Conservation (phyloP, 2,888 invertebrate genomes). For the Drosophila differens region DNA sequence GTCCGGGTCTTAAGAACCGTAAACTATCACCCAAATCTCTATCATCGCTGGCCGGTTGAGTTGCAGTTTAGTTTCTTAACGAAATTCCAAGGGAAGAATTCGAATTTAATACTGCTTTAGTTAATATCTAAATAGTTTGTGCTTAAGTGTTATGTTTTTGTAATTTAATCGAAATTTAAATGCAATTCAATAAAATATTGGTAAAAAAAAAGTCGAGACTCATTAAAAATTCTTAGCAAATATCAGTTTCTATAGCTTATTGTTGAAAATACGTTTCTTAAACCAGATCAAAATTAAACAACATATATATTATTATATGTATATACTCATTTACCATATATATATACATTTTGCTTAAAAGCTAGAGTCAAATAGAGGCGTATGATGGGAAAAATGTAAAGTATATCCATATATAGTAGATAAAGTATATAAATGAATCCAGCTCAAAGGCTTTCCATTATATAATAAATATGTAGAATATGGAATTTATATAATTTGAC, state of each 20-base stretch:
- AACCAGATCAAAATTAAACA: neutral
- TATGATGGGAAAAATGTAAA: neutral
- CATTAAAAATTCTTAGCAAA: neutral
- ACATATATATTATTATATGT: neutral
- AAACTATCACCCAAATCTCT: constrained; percentile 79
- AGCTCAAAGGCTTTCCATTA: neutral
- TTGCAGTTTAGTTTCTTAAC: neutral
- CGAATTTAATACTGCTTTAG: neutral
- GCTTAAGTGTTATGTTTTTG: neutral
- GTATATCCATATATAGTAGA: neutral
- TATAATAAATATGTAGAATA: neutral
- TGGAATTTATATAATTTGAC: neutral
- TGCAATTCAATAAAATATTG: constrained; percentile 24
- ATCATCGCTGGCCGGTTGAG: constrained; percentile 76
- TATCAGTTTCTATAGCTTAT: neutral
- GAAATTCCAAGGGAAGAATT: neutral
- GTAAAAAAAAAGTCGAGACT: neutral
- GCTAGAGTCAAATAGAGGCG: neutral
- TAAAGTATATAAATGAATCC: neutral
- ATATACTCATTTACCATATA: neutral
- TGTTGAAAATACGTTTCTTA: neutral
- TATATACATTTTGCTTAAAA: neutral
- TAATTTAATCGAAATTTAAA: neutral
- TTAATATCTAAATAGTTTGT: constrained; percentile 4
- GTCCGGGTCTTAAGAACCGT: constrained; percentile 74